Evolutionary conservation across 2,113 vertebrate genomes (phyloP), one percentile per base, ranked within the genome.

Genomic region (Periophthalmodon schlosseri): DNA sequence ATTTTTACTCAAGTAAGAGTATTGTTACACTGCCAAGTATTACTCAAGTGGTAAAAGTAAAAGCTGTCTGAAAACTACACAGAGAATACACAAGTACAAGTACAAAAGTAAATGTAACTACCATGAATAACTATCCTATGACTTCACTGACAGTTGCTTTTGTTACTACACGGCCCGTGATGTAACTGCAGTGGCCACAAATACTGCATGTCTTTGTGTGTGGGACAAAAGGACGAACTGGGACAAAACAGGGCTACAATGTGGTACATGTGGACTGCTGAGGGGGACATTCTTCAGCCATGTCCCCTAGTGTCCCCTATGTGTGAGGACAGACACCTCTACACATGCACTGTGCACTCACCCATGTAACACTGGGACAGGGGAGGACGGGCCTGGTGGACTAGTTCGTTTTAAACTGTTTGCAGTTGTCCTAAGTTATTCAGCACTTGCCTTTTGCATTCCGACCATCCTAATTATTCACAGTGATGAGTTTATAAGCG

Each of bases 281-380:
- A 57, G 52, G 9, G 36, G 56, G 77, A 78, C 82, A 83, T 86
- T 79, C 77, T 58, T 24, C 20, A 33, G 18, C 18, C 34, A 2
- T 6, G 39, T 34, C 21, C n/a, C 20, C 14, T 39, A 18, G 5
- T n/a, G 52, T 54, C 52, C 52, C 52, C 23, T 3, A 8, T 21
- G 72, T 67, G 64, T 15, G 58, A 60, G 52, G 68, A 75, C 9
- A 28, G 20, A 66, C 75, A 70, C 71, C 23, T 34, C 73, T 60
- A 63, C 66, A 44, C 10, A 18, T 47, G 16, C 49, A 7, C 16
- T 52, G 49, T 56, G 52, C 20, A 21, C 52, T 56, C 52, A 56
- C 20, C 20, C 52, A 18, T 21, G 52, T n/a, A 1, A 11, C 20
- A 21, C 5, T 5, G 50, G 50, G 50, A 52, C 47, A 16, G 15